Evolutionary conservation across 2,797 vertebrate genomes (phyloP), one percentile per base, ranked within the genome.

Genomic region (Thripadectes ignobilis): DNA sequence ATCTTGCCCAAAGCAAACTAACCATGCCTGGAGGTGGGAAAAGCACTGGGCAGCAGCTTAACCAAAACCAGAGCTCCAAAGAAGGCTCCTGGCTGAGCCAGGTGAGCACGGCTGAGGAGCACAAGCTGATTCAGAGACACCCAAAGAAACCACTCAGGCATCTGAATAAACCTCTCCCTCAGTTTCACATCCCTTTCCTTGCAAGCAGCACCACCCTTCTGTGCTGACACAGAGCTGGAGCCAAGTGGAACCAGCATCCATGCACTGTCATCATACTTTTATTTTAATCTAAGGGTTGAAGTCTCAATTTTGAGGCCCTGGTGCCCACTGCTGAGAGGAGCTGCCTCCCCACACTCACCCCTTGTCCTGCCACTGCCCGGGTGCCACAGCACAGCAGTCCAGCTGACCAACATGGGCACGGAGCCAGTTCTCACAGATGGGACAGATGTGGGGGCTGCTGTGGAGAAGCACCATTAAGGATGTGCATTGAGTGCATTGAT

Each of bases 261-360:
- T 1, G 0, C 15, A 1, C 39, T 32, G 26, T 14, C 5, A 5
- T 2, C 6, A 1, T 2, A 0, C 1, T 41, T 30, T 10, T 14
- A 2, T 16, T 14, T 7, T 1, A 20, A 39, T 23, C 20, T 4
- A 3, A 30, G 36, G 3, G 1, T 3, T 4, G 63, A 32, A 5
- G 6, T 14, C 36, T 26, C 12, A 0, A 14, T 8, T 39, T 15
- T 7, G 52, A 38, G 62, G 43, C 24, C 4, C 3, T 4, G 6
- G 34, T 4, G 52, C 48, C 29, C 26, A 10, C 34, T 14, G 36
- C 67, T 29, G 63, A 4, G 8, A 65, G 81, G 19, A 36, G 36
- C 48, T 24, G 9, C 72, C 76, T 18, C 39, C 55, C 91, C 14
- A 4, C 51, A 67, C 95, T 95, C 89, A 96, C 95, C 93, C 29